These are phyloP conservation scores for Bucco capensis DNA, from an alignment of 2,113 vertebrate species.

Conservation along the genomic window DNA sequence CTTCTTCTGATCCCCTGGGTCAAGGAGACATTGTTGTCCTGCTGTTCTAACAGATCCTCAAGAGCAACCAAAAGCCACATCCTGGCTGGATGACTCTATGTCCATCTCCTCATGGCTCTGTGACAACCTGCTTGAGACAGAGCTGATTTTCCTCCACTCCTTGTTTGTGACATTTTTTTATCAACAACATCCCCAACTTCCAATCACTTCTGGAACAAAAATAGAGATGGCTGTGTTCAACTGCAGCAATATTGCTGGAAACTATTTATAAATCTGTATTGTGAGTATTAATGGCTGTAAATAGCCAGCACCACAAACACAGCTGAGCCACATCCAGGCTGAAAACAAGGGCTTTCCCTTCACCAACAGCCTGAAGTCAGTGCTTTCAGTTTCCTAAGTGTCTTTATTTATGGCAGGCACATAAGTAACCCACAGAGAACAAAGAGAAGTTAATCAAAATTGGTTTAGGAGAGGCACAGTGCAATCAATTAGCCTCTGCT, in stretches of 20 bases:
- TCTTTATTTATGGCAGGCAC: background rate
- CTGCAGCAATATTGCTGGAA: background rate
- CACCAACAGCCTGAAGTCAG: background rate
- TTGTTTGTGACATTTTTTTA: background rate
- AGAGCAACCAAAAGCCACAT: background rate
- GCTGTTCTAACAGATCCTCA: background rate
- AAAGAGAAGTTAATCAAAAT: background rate
- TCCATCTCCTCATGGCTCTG: background rate
- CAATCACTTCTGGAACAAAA: background rate
- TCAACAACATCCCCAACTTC: background rate
- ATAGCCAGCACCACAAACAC: background rate
- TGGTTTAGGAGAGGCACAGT: background rate
- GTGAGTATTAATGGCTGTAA: background rate
- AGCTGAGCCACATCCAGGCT: background rate
- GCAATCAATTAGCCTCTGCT: background rate
- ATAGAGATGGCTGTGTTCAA: background rate
- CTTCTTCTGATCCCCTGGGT: background rate
- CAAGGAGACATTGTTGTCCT: background rate
- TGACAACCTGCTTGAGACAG: background rate
- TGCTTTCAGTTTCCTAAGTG: background rate
- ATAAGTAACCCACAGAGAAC: background rate
- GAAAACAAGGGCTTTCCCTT: background rate
- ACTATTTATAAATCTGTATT: conserved; percentile 13
- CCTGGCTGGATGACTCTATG: background rate
- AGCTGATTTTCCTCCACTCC: background rate